phyloP scores from a whole-genome alignment of 2,113 vertebrate genomes.

The Tapirus terrestris region DNA sequence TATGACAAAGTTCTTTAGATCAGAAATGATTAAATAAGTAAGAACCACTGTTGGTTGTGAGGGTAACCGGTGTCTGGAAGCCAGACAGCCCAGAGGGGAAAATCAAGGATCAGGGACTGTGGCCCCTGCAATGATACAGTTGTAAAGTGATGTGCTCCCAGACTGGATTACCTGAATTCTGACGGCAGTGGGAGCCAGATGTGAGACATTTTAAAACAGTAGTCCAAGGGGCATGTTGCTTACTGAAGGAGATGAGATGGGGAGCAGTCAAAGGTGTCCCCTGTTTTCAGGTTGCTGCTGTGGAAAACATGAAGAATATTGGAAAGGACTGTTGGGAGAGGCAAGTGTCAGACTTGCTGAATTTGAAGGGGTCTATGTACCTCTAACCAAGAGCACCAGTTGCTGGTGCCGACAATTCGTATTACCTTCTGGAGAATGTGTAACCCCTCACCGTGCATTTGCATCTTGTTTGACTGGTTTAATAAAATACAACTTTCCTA shows the following conservation, averaged over 20 bases:
- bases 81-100: not conserved
- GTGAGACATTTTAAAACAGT: not conserved
- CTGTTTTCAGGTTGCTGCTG: not conserved
- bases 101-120: not conserved
- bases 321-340: not conserved
- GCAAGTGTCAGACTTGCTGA: not conserved
- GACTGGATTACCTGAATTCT: not conserved
- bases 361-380: rapidly evolving
- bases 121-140: no score
- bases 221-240: not conserved
- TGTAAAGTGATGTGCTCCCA: not conserved
- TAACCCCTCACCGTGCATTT: not conserved
- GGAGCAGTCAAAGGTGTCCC: not conserved
- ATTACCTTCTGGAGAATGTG: not conserved
- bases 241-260: not conserved
- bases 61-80: not conserved
- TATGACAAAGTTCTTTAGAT: not conserved
- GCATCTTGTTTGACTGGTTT: not conserved
- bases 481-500: not conserved
- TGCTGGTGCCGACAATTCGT: rapidly evolving
- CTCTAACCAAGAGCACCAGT: not conserved
- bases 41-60: not conserved
- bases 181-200: not conserved
- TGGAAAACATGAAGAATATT: not conserved
- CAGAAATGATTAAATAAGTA: not conserved